These are phyloP conservation scores for Cephus nigrinus DNA, from an alignment of 2,888 invertebrate species.

Conservation along the genomic window DNA sequence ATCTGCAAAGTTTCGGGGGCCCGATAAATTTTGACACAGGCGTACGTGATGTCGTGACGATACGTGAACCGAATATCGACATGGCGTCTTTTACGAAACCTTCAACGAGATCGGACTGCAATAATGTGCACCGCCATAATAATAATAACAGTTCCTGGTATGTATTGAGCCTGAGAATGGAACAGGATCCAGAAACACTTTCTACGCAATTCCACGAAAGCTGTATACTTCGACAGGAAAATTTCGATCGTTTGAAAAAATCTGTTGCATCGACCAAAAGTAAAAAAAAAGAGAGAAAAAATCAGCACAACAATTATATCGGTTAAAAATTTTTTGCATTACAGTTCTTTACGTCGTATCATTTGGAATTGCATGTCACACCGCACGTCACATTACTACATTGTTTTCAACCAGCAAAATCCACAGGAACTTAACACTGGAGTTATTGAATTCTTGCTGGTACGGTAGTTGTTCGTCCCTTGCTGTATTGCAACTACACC, in stretches of 20 bases:
- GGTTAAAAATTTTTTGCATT: background rate
- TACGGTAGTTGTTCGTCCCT: background rate
- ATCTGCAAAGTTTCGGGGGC: background rate
- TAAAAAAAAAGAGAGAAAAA: background rate
- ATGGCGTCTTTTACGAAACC: constrained; percentile 2
- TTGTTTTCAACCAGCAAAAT: background rate
- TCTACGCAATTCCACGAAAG: constrained; percentile 50
- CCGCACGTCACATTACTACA: background rate
- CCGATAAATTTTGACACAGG: constrained; percentile 9
- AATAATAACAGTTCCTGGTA: background rate
- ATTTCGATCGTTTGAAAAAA: constrained; percentile 54
- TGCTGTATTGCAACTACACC: background rate
- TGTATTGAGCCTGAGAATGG: background rate
- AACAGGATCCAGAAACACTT: constrained; percentile 38
- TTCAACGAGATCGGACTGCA: background rate
- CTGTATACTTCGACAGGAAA: constrained; percentile 31
- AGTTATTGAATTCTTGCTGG: background rate
- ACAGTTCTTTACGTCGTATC: background rate
- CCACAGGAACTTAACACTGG: background rate
- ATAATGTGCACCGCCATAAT: background rate
- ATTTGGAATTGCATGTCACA: background rate
- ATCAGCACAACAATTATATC: background rate
- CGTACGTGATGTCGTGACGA: constrained; percentile 10
- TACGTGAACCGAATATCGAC: constrained; percentile 17
- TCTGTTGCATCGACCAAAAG: background rate